Base-by-base conservation (phyloP, 2,797 vertebrate species). In the Xenentodon cancila region DNA sequence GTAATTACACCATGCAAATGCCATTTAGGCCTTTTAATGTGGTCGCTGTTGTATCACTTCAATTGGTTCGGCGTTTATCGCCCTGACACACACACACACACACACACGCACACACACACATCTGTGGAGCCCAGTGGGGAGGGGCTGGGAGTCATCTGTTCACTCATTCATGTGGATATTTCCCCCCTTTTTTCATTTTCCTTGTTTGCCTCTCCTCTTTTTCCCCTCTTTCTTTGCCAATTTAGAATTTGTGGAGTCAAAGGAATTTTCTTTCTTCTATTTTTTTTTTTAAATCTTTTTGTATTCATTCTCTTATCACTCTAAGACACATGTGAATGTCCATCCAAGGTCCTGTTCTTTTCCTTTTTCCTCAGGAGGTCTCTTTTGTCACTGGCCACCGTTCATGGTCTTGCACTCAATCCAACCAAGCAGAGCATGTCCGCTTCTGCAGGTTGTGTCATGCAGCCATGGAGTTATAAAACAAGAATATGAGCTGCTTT, bases 1-100 rank as follows among this genome's bases (percentile, higher is more conserved):
- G 89, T 95, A 96, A 97, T 97, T 96, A 95, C 95, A 94, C 94
- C 93, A 96, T 96, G 95, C 95, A 96, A 96, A 96, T 96, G 95
- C 93, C 93, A 94, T 95, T 95, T 92, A 93, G 86, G 84, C 65
- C 79, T 69, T 84, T 89, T 94, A 94, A 94, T 93, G 94, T 91
- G 91, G 93, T 66, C 90, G 90, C 91, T 90, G 92, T 93, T 81
- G 87, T 82, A 95, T 90, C 91, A 92, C 93, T 92, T 94, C 91
- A 88, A 93, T 94, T 94, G 94, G 94, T 93, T 91, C 89, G 91
- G 83, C 86, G 92, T 95, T 97, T 96, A 97, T 96, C 96, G 92
- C 88, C 82, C 84, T 66, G 90, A 11, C 45, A 47, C 45, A 47
- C 45, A 47, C 90, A 91, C 94, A 93, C 95, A 95, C 45, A 46